Percentiles rank a stretch among this genome's conserved stretches.
phyloP scores from a whole-genome alignment of 2,113 vertebrate genomes.

The Suricata suricatta region DNA sequence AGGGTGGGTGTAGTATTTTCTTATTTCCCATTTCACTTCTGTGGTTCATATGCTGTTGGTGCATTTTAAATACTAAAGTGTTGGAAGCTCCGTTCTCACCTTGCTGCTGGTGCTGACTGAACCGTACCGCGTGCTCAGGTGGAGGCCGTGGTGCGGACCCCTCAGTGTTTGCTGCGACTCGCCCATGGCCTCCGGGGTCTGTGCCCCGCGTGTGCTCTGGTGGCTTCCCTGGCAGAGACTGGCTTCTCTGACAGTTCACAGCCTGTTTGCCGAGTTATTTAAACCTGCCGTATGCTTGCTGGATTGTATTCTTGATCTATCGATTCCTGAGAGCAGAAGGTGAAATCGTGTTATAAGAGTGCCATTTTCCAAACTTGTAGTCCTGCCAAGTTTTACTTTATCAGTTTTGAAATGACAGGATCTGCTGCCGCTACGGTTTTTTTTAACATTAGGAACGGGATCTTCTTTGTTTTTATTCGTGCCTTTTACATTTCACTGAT shows the following conservation, averaged over 20 bases:
- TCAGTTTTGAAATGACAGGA: neutral
- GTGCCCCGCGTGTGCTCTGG: accelerated
- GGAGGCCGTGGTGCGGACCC: too few species aligned
- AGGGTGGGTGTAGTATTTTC: neutral
- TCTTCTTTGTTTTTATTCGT: neutral
- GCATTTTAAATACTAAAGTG: neutral
- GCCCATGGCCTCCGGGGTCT: neutral
- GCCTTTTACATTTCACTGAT: neutral
- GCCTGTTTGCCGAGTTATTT: neutral
- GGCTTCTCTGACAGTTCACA: neutral
- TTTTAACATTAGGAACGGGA: neutral
- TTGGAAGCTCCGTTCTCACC: neutral
- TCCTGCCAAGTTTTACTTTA: neutral
- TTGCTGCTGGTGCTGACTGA: neutral
- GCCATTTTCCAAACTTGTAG: neutral
- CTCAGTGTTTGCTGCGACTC: neutral
- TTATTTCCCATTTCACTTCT: neutral
- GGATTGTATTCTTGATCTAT: neutral
- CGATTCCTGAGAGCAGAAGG: neutral
- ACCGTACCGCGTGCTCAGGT: too few species aligned
- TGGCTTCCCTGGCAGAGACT: neutral
- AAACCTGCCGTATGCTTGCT: neutral
- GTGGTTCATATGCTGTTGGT: neutral
- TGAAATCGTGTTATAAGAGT: neutral
- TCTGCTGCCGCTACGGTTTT: neutral